A percentile compares a stretch with the other conserved stretches of the same genome.
These are phyloP conservation scores for Dendroctonus valens DNA, from an alignment of 1,140 invertebrate genomes.

Conservation along the genomic window DNA sequence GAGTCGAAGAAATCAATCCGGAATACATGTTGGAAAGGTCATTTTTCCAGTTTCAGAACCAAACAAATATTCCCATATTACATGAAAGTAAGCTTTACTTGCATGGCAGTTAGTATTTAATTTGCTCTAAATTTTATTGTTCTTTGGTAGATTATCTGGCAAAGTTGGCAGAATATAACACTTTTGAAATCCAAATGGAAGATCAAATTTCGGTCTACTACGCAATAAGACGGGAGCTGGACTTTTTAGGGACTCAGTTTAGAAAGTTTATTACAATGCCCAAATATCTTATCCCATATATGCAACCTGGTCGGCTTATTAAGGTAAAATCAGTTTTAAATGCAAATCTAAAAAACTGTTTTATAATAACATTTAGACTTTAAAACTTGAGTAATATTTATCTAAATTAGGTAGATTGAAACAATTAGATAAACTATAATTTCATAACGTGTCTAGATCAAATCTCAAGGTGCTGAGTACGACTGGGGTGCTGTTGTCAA, in stretches of 20 bases:
- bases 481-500: slow-evolving; percentile 97
- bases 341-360: slow-evolving; percentile 16
- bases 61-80: slow-evolving; percentile 87
- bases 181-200: slow-evolving; percentile 69
- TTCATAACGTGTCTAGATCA: slow-evolving; percentile 61
- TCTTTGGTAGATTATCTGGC: slow-evolving; percentile 66
- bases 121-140: slow-evolving; percentile 4
- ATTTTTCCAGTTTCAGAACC: slow-evolving; percentile 99
- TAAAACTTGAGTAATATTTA: not conserved
- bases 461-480: slow-evolving; percentile 82
- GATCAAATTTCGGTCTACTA: slow-evolving; percentile 80
- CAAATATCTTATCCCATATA: slow-evolving; percentile 87
- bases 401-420: not conserved
- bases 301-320: slow-evolving; percentile 90
- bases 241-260: slow-evolving; percentile 72
- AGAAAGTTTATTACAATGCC: slow-evolving; percentile 79
- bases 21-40: slow-evolving; percentile 99
- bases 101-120: not conserved
- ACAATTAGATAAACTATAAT: not conserved
- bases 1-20: slow-evolving; percentile 99
- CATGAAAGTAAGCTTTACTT: slow-evolving; percentile 69
- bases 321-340: slow-evolving; percentile 63
- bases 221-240: slow-evolving; percentile 79
- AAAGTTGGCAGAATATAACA: slow-evolving; percentile 65
- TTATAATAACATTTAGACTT: slow-evolving; percentile 28